These are phyloP conservation scores for Drosophila micromelanica DNA, from an alignment of 1,140 invertebrate species.

Conservation along the genomic window DNA sequence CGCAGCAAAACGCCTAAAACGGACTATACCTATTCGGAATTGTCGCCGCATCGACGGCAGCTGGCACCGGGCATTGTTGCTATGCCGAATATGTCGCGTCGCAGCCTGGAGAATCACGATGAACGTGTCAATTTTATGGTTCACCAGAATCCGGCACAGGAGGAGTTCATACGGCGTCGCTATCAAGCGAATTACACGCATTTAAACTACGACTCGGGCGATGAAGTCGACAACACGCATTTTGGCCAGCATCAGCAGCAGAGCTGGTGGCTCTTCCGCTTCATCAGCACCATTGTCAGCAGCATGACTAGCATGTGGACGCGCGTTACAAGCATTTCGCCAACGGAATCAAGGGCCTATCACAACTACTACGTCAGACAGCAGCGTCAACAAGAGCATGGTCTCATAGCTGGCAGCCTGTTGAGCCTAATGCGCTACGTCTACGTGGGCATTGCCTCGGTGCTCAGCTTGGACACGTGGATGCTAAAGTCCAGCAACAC, in stretches of 20 bases:
- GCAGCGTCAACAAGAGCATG: constrained; percentile 32
- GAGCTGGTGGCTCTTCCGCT: constrained; percentile 66
- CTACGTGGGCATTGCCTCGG: constrained; percentile 75
- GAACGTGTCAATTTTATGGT: constrained; percentile 79
- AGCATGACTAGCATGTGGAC: constrained; percentile 60
- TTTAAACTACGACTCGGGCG: constrained; percentile 74
- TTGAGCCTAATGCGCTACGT: constrained; percentile 58
- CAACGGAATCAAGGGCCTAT: constrained; percentile 52
- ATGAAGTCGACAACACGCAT: constrained; percentile 68
- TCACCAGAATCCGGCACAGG: constrained; percentile 67
- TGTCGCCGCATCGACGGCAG: constrained; percentile 90
- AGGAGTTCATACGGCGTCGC: constrained; percentile 75
- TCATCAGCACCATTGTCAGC: constrained; percentile 63
- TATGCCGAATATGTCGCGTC: constrained; percentile 93
- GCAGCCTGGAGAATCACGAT: constrained; percentile 85
- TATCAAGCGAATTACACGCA: constrained; percentile 62
- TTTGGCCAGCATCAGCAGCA: constrained; percentile 36
- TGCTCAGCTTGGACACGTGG: constrained; percentile 85
- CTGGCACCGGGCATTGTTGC: constrained; percentile 90
- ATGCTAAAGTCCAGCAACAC: constrained; percentile 75
- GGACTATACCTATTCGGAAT: constrained; percentile 91
- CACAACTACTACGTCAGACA: constrained; percentile 54
- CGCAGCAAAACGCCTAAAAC: constrained; percentile 91
- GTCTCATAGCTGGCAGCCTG: constrained; percentile 53
- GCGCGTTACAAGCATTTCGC: constrained; percentile 44